These are phyloP conservation scores for Laticauda laticaudata DNA, from an alignment of 2,113 vertebrate species.

Conservation along the genomic window DNA sequence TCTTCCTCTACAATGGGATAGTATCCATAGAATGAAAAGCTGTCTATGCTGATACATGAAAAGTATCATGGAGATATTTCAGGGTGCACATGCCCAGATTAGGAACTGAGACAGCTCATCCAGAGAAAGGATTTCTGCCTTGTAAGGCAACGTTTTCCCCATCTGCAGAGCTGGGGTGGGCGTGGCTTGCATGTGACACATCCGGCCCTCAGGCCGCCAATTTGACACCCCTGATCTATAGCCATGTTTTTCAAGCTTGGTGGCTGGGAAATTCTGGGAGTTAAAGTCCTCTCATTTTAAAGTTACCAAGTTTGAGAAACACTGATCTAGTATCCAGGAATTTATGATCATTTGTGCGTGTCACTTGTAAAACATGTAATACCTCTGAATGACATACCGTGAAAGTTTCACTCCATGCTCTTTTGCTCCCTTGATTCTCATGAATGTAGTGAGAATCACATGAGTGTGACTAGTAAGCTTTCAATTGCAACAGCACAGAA, in stretches of 20 bases:
- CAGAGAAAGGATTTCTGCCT: neutral
- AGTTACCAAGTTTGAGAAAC: neutral
- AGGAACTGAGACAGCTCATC: neutral
- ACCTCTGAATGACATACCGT: neutral
- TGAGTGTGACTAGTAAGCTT: neutral
- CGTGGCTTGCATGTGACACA: too few relatives aligned
- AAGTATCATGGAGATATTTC: neutral
- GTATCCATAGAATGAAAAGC: neutral
- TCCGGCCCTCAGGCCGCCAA: too few relatives aligned
- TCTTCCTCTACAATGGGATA: neutral
- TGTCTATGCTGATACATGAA: neutral
- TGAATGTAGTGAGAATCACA: neutral
- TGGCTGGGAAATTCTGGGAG: neutral
- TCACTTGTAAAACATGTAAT: neutral
- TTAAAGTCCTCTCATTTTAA: neutral
- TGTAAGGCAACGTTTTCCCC: rapidly evolving
- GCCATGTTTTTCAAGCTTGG: neutral
- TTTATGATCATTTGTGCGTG: neutral
- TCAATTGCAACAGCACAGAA: neutral
- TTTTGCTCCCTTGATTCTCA: neutral
- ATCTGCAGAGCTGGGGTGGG: too few relatives aligned
- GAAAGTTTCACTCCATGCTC: neutral
- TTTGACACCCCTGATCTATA: neutral
- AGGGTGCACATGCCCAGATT: neutral
- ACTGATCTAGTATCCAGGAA: neutral